These are phyloP conservation scores for Camarhynchus parvulus DNA, from an alignment of 2,113 vertebrate genomes.

Conservation along the genomic window DNA sequence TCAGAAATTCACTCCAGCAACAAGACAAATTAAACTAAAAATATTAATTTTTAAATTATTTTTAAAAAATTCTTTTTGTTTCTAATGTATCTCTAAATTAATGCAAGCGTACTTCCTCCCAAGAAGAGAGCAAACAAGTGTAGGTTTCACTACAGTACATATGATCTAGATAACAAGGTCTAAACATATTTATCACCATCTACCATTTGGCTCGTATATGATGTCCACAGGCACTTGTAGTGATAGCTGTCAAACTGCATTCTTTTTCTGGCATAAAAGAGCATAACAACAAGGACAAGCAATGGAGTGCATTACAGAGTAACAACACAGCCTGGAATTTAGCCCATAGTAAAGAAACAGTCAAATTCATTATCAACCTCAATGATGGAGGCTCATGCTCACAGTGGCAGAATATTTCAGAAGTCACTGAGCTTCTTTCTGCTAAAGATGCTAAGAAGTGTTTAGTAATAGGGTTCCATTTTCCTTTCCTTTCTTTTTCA, in stretches of 20 bases:
- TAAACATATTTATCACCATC: conserved; percentile 51
- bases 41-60: neutral
- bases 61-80: neutral
- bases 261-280: conserved; percentile 47
- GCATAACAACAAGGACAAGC: conserved; percentile 50
- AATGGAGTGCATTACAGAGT: neutral
- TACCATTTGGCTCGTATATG: conserved; percentile 56
- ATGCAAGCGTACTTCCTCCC: neutral
- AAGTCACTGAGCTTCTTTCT: neutral
- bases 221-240: conserved; percentile 70
- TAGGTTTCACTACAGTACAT: conserved; percentile 12
- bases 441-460: neutral
- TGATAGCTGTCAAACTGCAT: conserved; percentile 64
- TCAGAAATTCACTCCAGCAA: neutral
- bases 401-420: neutral
- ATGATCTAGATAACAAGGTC: conserved; percentile 51
- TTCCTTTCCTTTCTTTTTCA: neutral
- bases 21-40: neutral
- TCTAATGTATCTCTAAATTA: neutral
- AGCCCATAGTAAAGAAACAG: conserved; percentile 52
- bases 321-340: conserved; percentile 52
- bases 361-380: conserved; percentile 17
- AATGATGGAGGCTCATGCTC: neutral
- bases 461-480: neutral
- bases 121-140: conserved; percentile 42